Evolutionary conservation across 2,888 invertebrate genomes (phyloP).

Genomic region (Aphodius sticticus): DNA sequence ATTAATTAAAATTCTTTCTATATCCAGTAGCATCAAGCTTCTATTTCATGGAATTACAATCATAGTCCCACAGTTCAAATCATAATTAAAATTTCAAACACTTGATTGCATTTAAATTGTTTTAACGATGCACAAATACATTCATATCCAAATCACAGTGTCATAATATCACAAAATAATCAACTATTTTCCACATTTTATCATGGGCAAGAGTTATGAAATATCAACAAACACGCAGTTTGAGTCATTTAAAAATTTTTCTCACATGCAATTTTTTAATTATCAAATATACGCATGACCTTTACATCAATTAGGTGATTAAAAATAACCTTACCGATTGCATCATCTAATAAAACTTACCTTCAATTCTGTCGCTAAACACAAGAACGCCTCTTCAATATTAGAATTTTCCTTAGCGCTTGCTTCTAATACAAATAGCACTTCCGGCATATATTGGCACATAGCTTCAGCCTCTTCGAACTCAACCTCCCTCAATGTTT

Average conservation of each 20-base stretch:
- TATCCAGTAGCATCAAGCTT: neutral
- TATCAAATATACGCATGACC: neutral
- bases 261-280: neutral
- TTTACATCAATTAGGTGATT: neutral
- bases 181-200: too few relatives aligned
- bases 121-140: too few relatives aligned
- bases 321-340: neutral
- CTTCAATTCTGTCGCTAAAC: slow-evolving; percentile 87
- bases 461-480: slow-evolving; percentile 87
- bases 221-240: too few relatives aligned
- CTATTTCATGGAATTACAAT: neutral
- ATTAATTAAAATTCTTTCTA: neutral
- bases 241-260: neutral
- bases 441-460: slow-evolving; percentile 86
- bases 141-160: too few relatives aligned
- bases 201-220: too few relatives aligned
- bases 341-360: slow-evolving; percentile 56
- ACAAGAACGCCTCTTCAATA: slow-evolving; percentile 87
- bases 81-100: neutral
- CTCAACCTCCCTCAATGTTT: slow-evolving; percentile 82
- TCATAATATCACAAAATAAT: too few relatives aligned
- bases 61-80: neutral
- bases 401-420: slow-evolving; percentile 93
- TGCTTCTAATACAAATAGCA: slow-evolving; percentile 86
- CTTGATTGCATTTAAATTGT: neutral